phyloP scores from a whole-genome alignment of 2,888 invertebrate species.

The Mystacides longicornis region DNA sequence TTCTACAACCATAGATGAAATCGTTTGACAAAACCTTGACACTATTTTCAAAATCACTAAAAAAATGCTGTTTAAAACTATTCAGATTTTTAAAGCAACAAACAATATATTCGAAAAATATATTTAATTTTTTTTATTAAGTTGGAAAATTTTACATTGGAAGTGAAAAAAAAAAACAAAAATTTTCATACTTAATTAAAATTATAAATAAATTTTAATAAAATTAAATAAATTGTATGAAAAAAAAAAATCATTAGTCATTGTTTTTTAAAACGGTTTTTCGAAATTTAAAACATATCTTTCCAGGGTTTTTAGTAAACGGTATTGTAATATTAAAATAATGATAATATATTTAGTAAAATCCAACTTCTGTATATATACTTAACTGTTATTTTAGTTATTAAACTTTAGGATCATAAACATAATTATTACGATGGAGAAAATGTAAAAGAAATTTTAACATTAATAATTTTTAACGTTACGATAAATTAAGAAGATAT shows the following conservation, averaged over 20 bases:
- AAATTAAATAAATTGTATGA: slow-evolving; percentile 15
- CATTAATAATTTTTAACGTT: neutral
- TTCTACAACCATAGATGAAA: slow-evolving; percentile 8
- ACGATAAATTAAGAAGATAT: neutral
- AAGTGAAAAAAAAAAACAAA: neutral
- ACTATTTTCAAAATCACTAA: no score
- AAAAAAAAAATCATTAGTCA: neutral
- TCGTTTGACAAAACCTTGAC: no score
- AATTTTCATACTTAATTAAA: neutral
- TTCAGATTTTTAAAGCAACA: neutral
- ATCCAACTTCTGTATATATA: slow-evolving; percentile 25
- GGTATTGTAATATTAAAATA: slow-evolving; percentile 21
- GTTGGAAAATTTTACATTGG: no score
- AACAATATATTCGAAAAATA: slow-evolving; percentile 10
- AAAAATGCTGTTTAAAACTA: neutral
- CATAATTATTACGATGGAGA: neutral
- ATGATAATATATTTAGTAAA: slow-evolving; percentile 19
- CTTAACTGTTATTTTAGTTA: slow-evolving; percentile 25
- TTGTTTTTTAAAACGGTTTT: slow-evolving; percentile 26
- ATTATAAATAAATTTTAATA: slow-evolving; percentile 13
- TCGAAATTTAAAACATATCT: slow-evolving; percentile 28
- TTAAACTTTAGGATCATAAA: slow-evolving; percentile 5
- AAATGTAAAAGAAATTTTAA: neutral
- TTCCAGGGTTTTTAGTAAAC: slow-evolving; percentile 28
- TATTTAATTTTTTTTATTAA: slow-evolving; percentile 7